Evolutionary conservation across 2,797 vertebrate species (phyloP), one percentile per base, ranked within the genome.

Genomic region (Spatula clypeata): DNA sequence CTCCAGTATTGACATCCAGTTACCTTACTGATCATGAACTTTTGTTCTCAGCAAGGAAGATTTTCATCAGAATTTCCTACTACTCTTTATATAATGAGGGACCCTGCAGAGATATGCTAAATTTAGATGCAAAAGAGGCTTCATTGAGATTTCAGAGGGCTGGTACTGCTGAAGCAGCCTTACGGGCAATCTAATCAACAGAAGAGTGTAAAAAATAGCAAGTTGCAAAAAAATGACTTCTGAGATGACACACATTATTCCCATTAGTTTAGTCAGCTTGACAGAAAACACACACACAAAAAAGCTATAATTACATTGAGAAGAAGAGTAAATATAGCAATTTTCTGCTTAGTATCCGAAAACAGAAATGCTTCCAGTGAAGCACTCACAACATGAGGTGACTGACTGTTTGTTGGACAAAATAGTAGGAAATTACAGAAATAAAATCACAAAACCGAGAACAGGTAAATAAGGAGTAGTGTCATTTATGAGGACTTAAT

Each of bases 341-440:
- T 69, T 87, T 82, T 82, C 31, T 44, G 77, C 81, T 77, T 62
- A 38, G 31, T 24, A 61, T n/a, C 67, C 42, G 42, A 58, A 79
- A 92, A 26, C 36, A 77, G 15, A 19, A 62, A 53, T 11, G 13
- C 16, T 71, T 77, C 64, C 55, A 1, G 0, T 27, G 53, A 11
- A 34, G 19, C 24, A 4, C 34, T 75, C 79, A 31, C 36, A 61
- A 80, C 65, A 87, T 15, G 36, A 92, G 23, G 47, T 36, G 15
- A 49, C 27, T 29, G 49, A 38, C 12, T 76, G 27, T 51, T 79
- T n/a, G 27, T 38, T 42, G 45, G 49, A 82, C 4, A 88, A 88
- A 65, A 6, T 12, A 65, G 34, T 40, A 23, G 24, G 27, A 92
- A 92, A 82, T 51, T 4, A 76, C 18, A 54, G 57, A 89, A 85